Base-by-base conservation (phyloP, 2,797 vertebrate genomes). In the Meriones psammophilus region DNA sequence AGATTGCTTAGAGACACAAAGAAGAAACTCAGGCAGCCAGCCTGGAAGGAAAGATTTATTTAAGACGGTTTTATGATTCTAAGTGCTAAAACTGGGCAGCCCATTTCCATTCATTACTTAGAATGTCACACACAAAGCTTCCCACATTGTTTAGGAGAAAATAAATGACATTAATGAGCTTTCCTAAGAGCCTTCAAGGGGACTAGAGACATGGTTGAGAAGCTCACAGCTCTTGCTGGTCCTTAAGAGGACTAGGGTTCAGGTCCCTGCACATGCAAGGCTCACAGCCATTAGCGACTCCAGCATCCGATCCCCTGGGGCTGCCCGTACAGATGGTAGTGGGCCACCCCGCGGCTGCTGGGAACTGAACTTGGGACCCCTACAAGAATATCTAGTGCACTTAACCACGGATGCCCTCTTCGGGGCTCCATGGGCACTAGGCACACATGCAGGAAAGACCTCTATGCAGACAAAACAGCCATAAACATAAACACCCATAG, bases 11-110 rank as follows among this genome's bases (percentile, higher is more conserved):
- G 56, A 88, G 73, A 92, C 3, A 42, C 54, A 83, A 88, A 88
- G 85, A 95, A 96, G 94, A 92, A 97, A 94, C 69, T 68, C 74
- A 95, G 54, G 78, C 62, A 81, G 42, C 96, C 50, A 83, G 58
- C 30, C 94, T 8, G 28, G 73, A 50, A 95, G 87, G 84, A 89
- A 80, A 50, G 76, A 71, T 80, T 94, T 88, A 94, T 86, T 66
- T 33, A 79, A 74, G 88, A 85, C 83, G 76, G n/a, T 60, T 94
- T 80, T 92, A 92, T 92, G 96, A 94, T 94, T 94, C 39, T 33
- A 80, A 89, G 78, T 90, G 74, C 93, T 95, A 91, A 89, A 93
- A 80, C 39, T 83, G 96, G 93, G 83, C 64, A 81, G 10, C 15
- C 56, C 8, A 9, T 88, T 74, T 81, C 78, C 20, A 83, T n/a